Evolutionary conservation across 2,113 vertebrate genomes (phyloP).

Genomic region (Hypanus sabinus): DNA sequence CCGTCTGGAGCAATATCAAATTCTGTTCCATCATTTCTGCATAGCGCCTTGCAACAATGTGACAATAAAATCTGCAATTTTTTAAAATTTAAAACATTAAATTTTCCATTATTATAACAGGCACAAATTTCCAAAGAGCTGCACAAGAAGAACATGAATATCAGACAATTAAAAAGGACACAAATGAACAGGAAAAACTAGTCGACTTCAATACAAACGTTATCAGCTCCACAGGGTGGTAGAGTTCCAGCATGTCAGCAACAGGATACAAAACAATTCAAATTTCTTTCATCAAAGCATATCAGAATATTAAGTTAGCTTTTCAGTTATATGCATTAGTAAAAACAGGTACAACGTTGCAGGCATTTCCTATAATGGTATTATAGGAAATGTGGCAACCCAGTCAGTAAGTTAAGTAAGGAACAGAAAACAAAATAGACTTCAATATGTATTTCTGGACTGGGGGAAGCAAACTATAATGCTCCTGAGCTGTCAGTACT

Average conservation of each 20-base stretch:
- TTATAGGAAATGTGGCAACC: neutral
- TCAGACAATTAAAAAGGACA: neutral
- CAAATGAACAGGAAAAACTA: neutral
- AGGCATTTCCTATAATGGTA: neutral
- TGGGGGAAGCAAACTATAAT: neutral
- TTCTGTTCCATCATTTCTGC: too few relatives aligned
- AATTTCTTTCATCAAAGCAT: neutral
- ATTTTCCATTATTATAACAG: neutral
- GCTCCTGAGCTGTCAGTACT: neutral
- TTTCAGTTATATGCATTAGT: neutral
- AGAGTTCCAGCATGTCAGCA: neutral
- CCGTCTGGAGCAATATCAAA: too few relatives aligned
- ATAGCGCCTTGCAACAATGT: too few relatives aligned
- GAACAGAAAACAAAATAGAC: neutral
- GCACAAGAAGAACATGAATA: neutral
- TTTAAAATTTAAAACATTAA: neutral
- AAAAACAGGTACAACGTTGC: too few relatives aligned
- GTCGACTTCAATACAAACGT: neutral
- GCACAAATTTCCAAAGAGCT: neutral
- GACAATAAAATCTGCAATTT: too few relatives aligned
- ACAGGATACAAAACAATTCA: neutral
- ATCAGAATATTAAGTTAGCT: neutral
- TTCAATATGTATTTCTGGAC: neutral
- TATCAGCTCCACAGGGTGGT: neutral
- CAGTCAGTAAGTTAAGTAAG: neutral